phyloP scores from a whole-genome alignment of 2,113 vertebrate genomes.

The Cacatua alba region DNA sequence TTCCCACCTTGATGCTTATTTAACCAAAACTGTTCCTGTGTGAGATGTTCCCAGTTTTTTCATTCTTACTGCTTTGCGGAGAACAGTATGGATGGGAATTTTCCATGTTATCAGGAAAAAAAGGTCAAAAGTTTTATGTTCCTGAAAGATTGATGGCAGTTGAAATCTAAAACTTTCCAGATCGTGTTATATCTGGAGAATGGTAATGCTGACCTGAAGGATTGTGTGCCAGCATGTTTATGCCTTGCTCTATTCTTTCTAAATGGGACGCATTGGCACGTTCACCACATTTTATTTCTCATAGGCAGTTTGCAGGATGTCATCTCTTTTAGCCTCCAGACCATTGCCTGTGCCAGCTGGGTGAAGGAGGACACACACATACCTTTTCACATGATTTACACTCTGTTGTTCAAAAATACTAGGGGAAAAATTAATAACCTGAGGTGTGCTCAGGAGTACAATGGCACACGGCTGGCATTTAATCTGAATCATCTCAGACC shows the following conservation, averaged over 20 bases:
- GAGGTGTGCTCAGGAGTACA: background rate
- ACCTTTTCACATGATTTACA: background rate
- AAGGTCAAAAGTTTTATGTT: background rate
- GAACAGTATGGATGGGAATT: background rate
- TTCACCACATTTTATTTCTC: background rate
- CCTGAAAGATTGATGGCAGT: background rate
- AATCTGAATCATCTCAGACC: background rate
- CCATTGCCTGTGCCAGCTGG: fast-evolving
- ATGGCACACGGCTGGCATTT: background rate
- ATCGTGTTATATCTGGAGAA: background rate
- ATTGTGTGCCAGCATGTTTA: background rate
- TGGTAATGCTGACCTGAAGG: background rate
- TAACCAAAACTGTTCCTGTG: background rate
- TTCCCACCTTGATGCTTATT: background rate
- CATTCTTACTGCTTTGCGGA: background rate
- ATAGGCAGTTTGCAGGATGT: background rate
- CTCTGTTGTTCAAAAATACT: background rate
- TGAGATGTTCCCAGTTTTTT: background rate
- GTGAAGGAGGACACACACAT: background rate
- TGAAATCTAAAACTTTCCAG: background rate
- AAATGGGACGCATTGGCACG: fast-evolving
- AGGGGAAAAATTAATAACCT: background rate
- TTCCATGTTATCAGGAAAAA: background rate
- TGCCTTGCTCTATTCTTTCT: background rate
- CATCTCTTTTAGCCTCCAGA: background rate